A percentile compares a stretch with the other conserved stretches of the same genome.
Conservation (phyloP, 2,888 invertebrate species). For the Erpobdella octoculata region DNA sequence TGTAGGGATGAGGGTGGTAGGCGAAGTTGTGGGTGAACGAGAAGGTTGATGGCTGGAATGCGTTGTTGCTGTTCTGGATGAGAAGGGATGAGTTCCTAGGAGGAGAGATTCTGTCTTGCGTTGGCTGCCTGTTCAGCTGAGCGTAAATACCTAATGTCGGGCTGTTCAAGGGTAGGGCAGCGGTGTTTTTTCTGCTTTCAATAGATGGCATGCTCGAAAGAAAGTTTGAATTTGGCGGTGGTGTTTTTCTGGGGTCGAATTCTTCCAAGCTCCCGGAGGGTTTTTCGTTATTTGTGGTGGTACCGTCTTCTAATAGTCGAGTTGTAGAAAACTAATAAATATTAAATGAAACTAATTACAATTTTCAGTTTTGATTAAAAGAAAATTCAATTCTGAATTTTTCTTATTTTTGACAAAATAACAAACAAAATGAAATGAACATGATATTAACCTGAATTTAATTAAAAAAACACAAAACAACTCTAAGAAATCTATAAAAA, state of each 20-base stretch:
- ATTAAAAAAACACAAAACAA: no score
- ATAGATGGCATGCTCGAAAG: not conserved
- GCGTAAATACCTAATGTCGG: no score
- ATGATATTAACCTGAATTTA: no score
- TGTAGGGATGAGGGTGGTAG: slow-evolving; percentile 23
- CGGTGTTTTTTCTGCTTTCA: no score
- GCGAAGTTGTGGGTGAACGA: slow-evolving; percentile 12
- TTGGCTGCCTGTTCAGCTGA: not conserved
- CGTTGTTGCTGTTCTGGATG: not conserved
- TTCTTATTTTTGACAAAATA: not conserved
- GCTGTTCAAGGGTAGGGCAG: no score
- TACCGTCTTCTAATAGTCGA: not conserved
- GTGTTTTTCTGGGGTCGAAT: not conserved
- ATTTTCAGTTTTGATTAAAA: not conserved
- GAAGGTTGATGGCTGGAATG: slow-evolving; percentile 15
- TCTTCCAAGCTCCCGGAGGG: not conserved
- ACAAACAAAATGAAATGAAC: no score
- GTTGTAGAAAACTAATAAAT: not conserved
- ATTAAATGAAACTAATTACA: not conserved
- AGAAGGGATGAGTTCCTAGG: not conserved
- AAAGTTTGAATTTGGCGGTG: no score
- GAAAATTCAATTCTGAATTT: not conserved
- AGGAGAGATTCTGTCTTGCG: not conserved
- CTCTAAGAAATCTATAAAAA: no score
- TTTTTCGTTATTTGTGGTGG: not conserved